A percentile compares a stretch with the other conserved stretches of the same genome.
phyloP scores from a whole-genome alignment of 2,888 invertebrate species.

The Tetanocera ferruginea region DNA sequence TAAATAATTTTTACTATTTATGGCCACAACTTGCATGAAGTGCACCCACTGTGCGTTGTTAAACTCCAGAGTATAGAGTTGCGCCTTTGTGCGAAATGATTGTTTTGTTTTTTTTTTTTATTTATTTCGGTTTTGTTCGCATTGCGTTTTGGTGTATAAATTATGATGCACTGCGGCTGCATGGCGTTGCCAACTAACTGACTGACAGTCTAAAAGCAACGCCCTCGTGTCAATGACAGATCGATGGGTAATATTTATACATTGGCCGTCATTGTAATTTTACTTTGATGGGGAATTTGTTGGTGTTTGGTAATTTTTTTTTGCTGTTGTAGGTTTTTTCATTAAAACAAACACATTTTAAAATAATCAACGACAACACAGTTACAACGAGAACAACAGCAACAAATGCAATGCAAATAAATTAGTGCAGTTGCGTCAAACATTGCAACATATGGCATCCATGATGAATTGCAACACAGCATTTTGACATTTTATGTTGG shows the following conservation, averaged over 20 bases:
- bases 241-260: not conserved
- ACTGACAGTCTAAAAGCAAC: not conserved
- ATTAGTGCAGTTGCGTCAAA: constrained; percentile 32
- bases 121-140: not conserved
- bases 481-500: not conserved
- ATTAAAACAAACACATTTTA: constrained; percentile 26
- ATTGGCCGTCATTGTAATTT: constrained; percentile 21
- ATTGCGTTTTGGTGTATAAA: not conserved
- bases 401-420: constrained; percentile 34
- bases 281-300: constrained; percentile 28
- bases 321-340: constrained; percentile 5
- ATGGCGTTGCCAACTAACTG: not conserved
- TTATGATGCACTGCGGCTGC: not conserved
- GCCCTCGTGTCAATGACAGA: not conserved
- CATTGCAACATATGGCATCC: not conserved
- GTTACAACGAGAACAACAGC: constrained; percentile 9
- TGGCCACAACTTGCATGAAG: no score
- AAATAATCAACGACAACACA: constrained; percentile 18
- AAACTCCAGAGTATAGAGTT: no score
- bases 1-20: no score
- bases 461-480: constrained; percentile 27
- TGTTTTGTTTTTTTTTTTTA: not conserved
- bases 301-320: not conserved
- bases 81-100: not conserved
- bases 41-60: no score